Evolutionary conservation across 2,113 vertebrate genomes (phyloP).

Genomic region (Salvelinus namaycush): DNA sequence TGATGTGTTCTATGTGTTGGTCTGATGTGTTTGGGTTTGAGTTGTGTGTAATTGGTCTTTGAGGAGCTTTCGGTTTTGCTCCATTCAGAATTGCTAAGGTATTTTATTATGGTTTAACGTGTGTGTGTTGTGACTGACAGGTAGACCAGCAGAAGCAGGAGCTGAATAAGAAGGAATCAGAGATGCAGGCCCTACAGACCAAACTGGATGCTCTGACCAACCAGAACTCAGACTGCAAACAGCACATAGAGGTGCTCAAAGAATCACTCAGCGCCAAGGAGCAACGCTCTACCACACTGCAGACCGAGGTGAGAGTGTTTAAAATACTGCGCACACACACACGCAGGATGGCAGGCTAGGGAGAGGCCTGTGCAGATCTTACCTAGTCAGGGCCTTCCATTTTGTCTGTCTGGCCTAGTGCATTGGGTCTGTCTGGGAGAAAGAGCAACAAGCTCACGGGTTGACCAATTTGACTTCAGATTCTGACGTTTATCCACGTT

Average conservation of each 20-base stretch:
- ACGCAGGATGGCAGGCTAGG: background rate
- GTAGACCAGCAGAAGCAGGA: slow-evolving; percentile 96
- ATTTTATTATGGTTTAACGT: background rate
- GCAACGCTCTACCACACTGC: slow-evolving; percentile 92
- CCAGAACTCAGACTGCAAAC: slow-evolving; percentile 98
- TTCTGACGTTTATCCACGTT: no score
- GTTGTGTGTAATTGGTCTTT: no score
- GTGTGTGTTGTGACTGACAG: slow-evolving; percentile 63
- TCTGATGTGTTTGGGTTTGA: background rate
- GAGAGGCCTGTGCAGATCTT: background rate
- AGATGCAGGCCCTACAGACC: slow-evolving; percentile 98
- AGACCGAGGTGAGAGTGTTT: slow-evolving; percentile 86
- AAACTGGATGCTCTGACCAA: slow-evolving; percentile 97
- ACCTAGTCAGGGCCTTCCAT: no score
- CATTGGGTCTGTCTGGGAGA: slow-evolving; percentile 10
- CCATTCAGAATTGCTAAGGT: background rate
- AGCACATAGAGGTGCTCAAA: slow-evolving; percentile 99
- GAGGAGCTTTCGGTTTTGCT: background rate
- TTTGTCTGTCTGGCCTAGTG: no score
- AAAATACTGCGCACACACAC: background rate
- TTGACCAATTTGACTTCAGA: no score
- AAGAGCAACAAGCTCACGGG: slow-evolving; percentile 11
- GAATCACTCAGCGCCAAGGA: slow-evolving; percentile 98
- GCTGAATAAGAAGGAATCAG: slow-evolving; percentile 93
- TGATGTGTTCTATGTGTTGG: background rate